phyloP scores from a whole-genome alignment of 1,140 invertebrate genomes.

The Drosophila triauraria region DNA sequence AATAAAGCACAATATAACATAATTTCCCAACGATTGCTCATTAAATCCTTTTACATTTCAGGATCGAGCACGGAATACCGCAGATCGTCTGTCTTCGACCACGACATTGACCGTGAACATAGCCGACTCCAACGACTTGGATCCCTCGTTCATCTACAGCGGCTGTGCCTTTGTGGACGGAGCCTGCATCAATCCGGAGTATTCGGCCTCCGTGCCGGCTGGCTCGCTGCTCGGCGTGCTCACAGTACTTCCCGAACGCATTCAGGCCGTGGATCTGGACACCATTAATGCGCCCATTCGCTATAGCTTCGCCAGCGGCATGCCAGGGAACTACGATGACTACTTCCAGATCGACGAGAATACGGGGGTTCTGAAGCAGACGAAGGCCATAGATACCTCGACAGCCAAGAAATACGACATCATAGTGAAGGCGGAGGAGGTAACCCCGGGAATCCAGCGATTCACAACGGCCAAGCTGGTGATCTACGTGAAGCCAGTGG shows the following conservation, averaged over 20 bases:
- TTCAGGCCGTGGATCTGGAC: conserved; percentile 95
- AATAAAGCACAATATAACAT: neutral
- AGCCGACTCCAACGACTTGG: conserved; percentile 95
- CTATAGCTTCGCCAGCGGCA: conserved; percentile 93
- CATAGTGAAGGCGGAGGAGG: conserved; percentile 93
- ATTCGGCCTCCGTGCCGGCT: conserved; percentile 91
- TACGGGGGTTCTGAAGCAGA: conserved; percentile 92
- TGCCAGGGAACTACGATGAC: conserved; percentile 90
- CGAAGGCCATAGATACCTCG: conserved; percentile 91
- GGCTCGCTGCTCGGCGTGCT: conserved; percentile 92
- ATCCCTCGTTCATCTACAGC: conserved; percentile 94
- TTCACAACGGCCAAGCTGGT: conserved; percentile 93
- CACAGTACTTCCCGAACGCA: conserved; percentile 93
- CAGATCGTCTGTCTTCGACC: conserved; percentile 91
- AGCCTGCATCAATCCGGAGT: conserved; percentile 93
- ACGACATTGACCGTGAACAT: conserved; percentile 94
- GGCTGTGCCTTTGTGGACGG: conserved; percentile 92
- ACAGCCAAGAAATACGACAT: conserved; percentile 88
- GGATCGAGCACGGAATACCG: conserved; percentile 92
- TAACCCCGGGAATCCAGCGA: conserved; percentile 89
- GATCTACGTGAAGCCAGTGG: conserved; percentile 93
- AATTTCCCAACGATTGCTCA: neutral
- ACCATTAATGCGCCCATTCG: conserved; percentile 92
- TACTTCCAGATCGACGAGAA: conserved; percentile 94
- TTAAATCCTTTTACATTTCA: conserved; percentile 81